phyloP scores from a whole-genome alignment of 2,113 vertebrate species.

The Melanocharis versteri region DNA sequence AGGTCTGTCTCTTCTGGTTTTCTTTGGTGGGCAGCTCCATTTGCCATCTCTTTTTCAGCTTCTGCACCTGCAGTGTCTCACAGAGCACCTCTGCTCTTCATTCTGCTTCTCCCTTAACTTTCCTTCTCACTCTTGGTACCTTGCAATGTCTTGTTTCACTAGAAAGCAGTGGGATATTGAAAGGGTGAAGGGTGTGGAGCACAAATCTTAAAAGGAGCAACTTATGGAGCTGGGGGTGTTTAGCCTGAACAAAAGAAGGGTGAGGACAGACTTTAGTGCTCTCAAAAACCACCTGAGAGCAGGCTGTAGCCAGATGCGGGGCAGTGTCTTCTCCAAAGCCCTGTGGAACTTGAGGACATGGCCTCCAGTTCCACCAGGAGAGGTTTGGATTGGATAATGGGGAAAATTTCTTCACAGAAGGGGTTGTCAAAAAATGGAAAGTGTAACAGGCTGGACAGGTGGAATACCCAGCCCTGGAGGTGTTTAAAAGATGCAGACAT shows the following conservation, averaged over 20 bases:
- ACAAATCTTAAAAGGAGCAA: neutral
- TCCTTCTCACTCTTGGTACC: neutral
- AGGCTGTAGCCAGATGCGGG: rapidly evolving
- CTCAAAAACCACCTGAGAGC: neutral
- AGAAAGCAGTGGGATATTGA: neutral
- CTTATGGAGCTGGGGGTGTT: neutral
- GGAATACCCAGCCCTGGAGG: too few species aligned
- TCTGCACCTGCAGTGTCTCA: neutral
- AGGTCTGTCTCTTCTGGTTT: neutral
- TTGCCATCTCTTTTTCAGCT: neutral
- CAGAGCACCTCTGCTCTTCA: neutral
- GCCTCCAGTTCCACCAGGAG: neutral
- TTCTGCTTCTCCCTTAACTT: neutral
- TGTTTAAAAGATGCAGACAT: neutral
- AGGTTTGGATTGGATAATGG: neutral
- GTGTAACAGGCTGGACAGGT: neutral
- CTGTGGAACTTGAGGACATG: too few species aligned
- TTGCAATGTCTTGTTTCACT: neutral
- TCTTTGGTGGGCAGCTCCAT: neutral
- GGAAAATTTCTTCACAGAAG: neutral
- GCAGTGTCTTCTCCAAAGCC: neutral
- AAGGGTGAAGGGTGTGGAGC: neutral
- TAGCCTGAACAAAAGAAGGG: neutral
- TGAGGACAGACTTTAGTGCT: neutral
- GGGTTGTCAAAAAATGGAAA: too few species aligned